Evolutionary conservation across 2,113 vertebrate species (phyloP), one percentile per base, ranked within the genome.

Genomic region (Epinephelus moara): DNA sequence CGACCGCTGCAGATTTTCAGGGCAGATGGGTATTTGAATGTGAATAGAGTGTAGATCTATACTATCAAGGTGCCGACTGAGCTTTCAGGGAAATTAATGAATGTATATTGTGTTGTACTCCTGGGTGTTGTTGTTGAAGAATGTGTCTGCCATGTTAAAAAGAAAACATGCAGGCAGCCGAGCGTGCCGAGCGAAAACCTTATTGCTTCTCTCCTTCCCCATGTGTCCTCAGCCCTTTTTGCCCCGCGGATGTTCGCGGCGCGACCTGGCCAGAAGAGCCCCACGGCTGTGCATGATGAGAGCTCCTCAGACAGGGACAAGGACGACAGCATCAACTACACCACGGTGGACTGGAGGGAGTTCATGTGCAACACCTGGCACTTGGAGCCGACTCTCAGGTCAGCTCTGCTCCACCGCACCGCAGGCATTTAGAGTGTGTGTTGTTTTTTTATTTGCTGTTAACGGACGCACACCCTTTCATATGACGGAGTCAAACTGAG

Each of bases 331-430:
- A 95, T 97, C 85, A 96, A 97, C 83, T 99, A 98, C 75, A 96
- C 97, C 75, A 98, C 97, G 14, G 98, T 99, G 1, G 98, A 99
- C 93, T 99, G 98, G 98, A 97, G 98, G 90, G 98, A 99, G 90
- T 99, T 99, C 80, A 96, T 98, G 94, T 99, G 98, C 91, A 99
- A 99, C 95, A 99, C 98, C 3, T 99, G 98, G 98, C 98, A 99
- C 93, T 91, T 99, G 90, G 98, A 99, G 82, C 98, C 98, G 8
- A 99, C 98, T 0, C 96, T 99, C 75, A 96, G 98, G 98, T 99
- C 91, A 93, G 91, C 33, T 3, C 3, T 0, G 10, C 68, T 50
- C n/a, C 45, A 3, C 15, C 0, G 30, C 66, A 21, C 25, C 25
- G 1, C 40, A 6, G 25, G 55, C 33, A n/a, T 37, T 37, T 52